These are phyloP conservation scores for Rotaria sp. DNA, from an alignment of 2,888 invertebrate genomes.

Conservation along the genomic window DNA sequence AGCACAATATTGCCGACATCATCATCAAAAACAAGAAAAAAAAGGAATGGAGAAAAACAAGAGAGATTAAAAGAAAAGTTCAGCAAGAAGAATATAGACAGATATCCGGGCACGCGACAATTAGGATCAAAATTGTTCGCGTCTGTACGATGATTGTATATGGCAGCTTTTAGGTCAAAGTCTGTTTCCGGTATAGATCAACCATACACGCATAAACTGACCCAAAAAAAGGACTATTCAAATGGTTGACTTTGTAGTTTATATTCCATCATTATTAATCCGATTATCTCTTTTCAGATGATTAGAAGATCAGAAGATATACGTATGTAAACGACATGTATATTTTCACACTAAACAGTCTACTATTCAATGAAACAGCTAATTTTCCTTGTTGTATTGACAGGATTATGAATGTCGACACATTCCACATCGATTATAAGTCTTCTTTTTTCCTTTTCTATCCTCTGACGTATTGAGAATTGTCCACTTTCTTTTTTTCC, in stretches of 20 bases:
- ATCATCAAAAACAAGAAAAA: neutral
- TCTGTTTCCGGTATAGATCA: neutral
- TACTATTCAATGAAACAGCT: neutral
- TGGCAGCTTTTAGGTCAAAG: neutral
- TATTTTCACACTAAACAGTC: neutral
- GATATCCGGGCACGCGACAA: constrained; percentile 22
- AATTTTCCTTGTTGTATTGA: neutral
- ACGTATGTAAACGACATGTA: neutral
- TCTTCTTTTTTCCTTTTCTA: neutral
- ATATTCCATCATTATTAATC: neutral
- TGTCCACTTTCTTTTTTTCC: neutral
- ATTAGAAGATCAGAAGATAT: neutral
- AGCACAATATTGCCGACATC: neutral
- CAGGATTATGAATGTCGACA: neutral
- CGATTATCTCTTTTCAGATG: neutral
- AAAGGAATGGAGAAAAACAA: neutral
- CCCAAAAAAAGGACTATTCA: neutral
- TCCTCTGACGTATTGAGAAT: neutral
- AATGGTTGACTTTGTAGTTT: neutral
- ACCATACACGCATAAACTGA: neutral
- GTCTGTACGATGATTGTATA: constrained; percentile 8
- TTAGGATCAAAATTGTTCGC: neutral
- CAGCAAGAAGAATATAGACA: neutral
- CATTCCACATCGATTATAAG: neutral
- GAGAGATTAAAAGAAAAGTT: neutral